phyloP scores from a whole-genome alignment of 2,888 invertebrate genomes.

The Tetranychus truncatus region DNA sequence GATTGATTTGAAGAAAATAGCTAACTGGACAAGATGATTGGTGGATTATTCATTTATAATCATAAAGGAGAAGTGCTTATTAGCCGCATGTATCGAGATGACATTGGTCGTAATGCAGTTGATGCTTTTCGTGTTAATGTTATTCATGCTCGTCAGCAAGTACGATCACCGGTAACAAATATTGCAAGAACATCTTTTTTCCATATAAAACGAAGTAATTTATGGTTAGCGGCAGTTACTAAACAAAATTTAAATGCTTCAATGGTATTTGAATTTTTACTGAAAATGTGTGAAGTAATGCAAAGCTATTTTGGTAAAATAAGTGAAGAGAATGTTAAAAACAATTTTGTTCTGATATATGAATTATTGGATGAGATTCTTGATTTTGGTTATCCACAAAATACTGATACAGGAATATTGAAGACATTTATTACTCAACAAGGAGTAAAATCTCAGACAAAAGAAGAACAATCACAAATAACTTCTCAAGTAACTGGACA shows the following conservation, averaged over 20 bases:
- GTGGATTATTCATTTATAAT: slow-evolving; percentile 98
- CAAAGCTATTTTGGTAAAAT: slow-evolving; percentile 99
- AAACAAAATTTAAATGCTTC: slow-evolving; percentile 99
- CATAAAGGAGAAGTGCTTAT: slow-evolving; percentile 99
- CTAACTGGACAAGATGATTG: slow-evolving; percentile 55
- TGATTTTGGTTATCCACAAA: slow-evolving; percentile 99
- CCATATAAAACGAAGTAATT: slow-evolving; percentile 95
- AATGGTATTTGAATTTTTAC: slow-evolving; percentile 97
- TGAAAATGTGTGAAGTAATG: slow-evolving; percentile 84
- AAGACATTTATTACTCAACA: slow-evolving; percentile 99
- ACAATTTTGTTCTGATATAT: slow-evolving; percentile 98
- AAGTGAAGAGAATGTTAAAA: slow-evolving; percentile 98
- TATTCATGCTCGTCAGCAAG: slow-evolving; percentile 96
- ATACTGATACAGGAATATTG: slow-evolving; percentile 93
- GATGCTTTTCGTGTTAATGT: slow-evolving; percentile 99
- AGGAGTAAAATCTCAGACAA: slow-evolving; percentile 93
- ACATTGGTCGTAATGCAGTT: slow-evolving; percentile 96
- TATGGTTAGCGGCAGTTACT: slow-evolving; percentile 99
- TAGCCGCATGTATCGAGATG: slow-evolving; percentile 94
- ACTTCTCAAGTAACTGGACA: slow-evolving; percentile 62
- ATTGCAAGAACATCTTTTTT: slow-evolving; percentile 98
- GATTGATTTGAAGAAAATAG: neutral
- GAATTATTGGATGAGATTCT: slow-evolving; percentile 95
- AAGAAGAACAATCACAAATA: slow-evolving; percentile 97
- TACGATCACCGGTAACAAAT: slow-evolving; percentile 94